These are phyloP conservation scores for Dissostichus mawsoni DNA, from an alignment of 2,113 vertebrate species.

Conservation along the genomic window DNA sequence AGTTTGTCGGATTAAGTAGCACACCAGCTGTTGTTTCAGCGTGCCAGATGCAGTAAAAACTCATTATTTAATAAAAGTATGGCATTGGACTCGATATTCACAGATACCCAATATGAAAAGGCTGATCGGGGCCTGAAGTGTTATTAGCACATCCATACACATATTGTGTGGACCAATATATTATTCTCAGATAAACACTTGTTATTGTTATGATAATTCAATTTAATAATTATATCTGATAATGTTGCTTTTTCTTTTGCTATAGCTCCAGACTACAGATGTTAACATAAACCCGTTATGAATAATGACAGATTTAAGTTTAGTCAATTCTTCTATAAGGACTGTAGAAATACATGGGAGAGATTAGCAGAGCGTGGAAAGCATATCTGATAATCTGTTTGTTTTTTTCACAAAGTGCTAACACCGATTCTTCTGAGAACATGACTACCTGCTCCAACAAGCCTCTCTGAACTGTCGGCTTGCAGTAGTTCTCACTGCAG, in stretches of 20 bases:
- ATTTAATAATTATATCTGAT: neutral
- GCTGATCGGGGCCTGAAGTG: neutral
- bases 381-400: neutral
- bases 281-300: neutral
- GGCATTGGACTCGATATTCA: neutral
- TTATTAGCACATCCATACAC: neutral
- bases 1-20: too few species aligned
- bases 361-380: neutral
- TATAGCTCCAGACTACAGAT: neutral
- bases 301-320: neutral
- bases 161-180: neutral
- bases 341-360: neutral
- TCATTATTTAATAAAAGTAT: neutral
- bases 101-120: conserved; percentile 1
- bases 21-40: too few species aligned
- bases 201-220: neutral
- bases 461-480: neutral
- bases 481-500: neutral
- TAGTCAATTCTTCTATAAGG: neutral
- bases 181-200: neutral
- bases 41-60: neutral
- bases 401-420: neutral
- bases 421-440: neutral
- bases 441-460: neutral
- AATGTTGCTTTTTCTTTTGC: neutral